Evolutionary conservation across 2,113 vertebrate species (phyloP).

Genomic region (Piprites chloris): DNA sequence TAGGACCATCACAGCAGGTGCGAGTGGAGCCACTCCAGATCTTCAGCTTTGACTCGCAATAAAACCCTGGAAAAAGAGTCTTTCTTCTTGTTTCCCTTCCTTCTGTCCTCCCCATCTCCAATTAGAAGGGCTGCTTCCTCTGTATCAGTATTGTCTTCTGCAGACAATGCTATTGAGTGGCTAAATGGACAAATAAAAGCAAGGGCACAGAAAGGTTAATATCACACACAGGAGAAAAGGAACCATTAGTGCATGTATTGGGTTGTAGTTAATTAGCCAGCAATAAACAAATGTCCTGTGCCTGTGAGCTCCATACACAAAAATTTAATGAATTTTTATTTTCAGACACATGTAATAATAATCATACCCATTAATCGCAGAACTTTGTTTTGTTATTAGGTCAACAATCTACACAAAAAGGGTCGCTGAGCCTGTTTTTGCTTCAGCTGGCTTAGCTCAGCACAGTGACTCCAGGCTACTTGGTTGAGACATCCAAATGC

Average conservation of each 20-base stretch:
- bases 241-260: not conserved
- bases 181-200: not conserved
- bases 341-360: not conserved
- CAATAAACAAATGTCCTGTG: not conserved
- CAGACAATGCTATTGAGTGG: not conserved
- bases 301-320: not conserved
- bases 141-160: not conserved
- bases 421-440: not conserved
- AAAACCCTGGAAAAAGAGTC: not conserved
- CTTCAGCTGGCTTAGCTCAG: not conserved
- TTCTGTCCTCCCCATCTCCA: not conserved
- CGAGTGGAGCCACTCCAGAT: not conserved
- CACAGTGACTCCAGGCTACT: not conserved
- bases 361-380: not conserved
- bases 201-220: not conserved
- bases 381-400: not conserved
- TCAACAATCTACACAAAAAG: not conserved
- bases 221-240: not conserved
- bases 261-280: not conserved
- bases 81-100: not conserved
- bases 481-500: not conserved
- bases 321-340: not conserved
- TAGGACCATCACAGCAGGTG: not conserved
- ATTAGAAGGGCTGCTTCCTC: not conserved
- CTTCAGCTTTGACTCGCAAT: not conserved